A percentile compares a stretch with the other conserved stretches of the same genome.
Evolutionary conservation across 2,888 invertebrate genomes (phyloP).

Genomic region (Mystacides longicornis): DNA sequence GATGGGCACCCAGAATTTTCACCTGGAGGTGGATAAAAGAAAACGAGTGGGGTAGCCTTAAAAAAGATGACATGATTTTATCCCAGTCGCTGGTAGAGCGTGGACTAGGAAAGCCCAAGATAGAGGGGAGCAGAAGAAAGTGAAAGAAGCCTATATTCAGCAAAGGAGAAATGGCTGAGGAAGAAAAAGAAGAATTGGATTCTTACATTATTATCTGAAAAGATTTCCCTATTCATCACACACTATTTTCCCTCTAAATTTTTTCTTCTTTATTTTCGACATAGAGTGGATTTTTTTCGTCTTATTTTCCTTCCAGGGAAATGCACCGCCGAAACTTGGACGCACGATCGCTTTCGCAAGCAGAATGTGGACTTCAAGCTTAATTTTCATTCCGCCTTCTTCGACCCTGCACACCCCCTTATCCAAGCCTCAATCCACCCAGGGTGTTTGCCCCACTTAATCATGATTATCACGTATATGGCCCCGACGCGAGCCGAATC

Average conservation of each 20-base stretch:
- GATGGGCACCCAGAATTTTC: too few relatives aligned
- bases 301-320: too few relatives aligned
- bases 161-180: background rate
- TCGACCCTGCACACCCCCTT: background rate
- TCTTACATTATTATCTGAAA: too few relatives aligned
- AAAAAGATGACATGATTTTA: too few relatives aligned
- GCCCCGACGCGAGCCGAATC: conserved; percentile 5
- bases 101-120: too few relatives aligned
- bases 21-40: too few relatives aligned
- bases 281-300: too few relatives aligned
- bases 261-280: background rate
- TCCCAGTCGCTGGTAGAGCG: too few relatives aligned
- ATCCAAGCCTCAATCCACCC: background rate
- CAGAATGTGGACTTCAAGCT: background rate
- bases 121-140: too few relatives aligned
- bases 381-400: background rate
- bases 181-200: too few relatives aligned
- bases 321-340: background rate
- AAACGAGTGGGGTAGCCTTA: too few relatives aligned
- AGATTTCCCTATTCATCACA: background rate
- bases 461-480: conserved; percentile 10
- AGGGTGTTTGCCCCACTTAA: conserved; percentile 3
- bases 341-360: conserved; percentile 1
- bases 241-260: background rate
- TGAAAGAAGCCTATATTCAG: background rate